Conservation (phyloP, 2,888 invertebrate species). For the Clunio marinus region DNA sequence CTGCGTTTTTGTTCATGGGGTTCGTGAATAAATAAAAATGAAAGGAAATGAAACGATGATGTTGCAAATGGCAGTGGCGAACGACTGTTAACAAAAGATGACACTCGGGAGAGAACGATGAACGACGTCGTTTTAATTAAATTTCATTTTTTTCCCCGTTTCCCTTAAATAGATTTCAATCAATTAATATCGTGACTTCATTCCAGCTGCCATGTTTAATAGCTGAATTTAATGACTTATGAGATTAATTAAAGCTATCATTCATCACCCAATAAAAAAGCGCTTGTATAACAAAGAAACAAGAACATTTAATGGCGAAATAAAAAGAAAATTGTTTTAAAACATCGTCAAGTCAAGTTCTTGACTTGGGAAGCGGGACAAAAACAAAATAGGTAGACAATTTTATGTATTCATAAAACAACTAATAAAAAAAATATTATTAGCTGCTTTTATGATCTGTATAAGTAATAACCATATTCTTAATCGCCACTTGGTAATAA, state of each 20-base stretch:
- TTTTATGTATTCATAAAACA: background rate
- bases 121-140: background rate
- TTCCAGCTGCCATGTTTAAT: background rate
- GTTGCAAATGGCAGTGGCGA: slow-evolving; percentile 22
- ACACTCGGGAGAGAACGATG: no score
- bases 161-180: background rate
- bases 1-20: background rate
- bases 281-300: background rate
- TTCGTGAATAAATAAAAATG: background rate
- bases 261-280: background rate
- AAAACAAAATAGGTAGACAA: slow-evolving; percentile 1
- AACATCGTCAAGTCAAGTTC: background rate
- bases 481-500: slow-evolving; percentile 35
- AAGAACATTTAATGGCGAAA: background rate
- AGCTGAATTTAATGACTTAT: background rate
- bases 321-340: background rate
- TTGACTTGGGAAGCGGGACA: background rate
- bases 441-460: slow-evolving; percentile 38
- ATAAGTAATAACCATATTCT: slow-evolving; percentile 36
- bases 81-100: slow-evolving; percentile 20
- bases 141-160: background rate
- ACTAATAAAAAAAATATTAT: slow-evolving; percentile 37
- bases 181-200: background rate
- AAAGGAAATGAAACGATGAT: background rate
- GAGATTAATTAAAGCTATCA: background rate